phyloP scores from a whole-genome alignment of 2,888 invertebrate species.

The Andrena camellia region DNA sequence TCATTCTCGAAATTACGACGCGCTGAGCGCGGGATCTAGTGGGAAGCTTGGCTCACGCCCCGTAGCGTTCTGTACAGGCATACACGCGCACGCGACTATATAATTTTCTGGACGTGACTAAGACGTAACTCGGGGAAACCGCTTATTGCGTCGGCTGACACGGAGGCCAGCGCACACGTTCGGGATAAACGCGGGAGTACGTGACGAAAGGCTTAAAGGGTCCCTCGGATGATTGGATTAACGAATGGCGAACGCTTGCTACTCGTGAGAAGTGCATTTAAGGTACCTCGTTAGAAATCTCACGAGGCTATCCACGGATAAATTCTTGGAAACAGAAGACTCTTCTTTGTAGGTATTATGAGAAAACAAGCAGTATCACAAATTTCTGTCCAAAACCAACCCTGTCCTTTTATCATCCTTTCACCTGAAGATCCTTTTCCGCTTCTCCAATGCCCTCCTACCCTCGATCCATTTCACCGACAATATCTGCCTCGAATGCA shows the following conservation, averaged over 20 bases:
- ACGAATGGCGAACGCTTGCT: background rate
- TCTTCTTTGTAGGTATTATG: too few species aligned
- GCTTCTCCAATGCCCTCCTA: too few species aligned
- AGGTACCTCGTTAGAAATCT: too few species aligned
- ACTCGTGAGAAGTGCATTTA: background rate
- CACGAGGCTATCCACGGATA: too few species aligned
- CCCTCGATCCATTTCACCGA: background rate
- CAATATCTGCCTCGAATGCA: background rate
- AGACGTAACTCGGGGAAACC: conserved; percentile 36
- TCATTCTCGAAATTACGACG: conserved; percentile 22
- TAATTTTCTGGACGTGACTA: conserved; percentile 20
- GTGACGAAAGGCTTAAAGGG: conserved; percentile 8
- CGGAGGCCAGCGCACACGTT: background rate
- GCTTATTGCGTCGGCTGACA: conserved; percentile 33
- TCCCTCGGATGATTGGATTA: conserved; percentile 16
- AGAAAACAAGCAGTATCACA: too few species aligned
- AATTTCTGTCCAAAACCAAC: too few species aligned
- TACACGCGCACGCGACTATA: background rate
- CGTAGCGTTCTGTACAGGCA: background rate
- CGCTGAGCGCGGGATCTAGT: background rate
- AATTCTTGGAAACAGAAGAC: too few species aligned
- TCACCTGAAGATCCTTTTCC: too few species aligned
- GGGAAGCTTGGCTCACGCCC: background rate
- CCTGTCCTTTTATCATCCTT: too few species aligned
- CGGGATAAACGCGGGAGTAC: background rate